These are phyloP conservation scores for Sebastiscus tertius DNA, from an alignment of 2,797 vertebrate species.

Conservation along the genomic window DNA sequence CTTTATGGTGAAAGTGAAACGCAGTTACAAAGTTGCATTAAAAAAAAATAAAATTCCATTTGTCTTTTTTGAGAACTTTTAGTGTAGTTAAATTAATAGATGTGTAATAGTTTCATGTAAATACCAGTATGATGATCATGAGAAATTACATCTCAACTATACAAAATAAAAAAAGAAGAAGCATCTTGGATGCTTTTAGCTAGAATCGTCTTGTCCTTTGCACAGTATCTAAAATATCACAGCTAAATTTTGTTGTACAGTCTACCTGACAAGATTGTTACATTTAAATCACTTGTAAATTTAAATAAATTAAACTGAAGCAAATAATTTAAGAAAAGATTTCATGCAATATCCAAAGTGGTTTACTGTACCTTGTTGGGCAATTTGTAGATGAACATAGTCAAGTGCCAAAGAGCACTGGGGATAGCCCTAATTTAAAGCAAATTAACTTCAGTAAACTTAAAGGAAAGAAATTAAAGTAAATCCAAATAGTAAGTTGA, in stretches of 20 bases:
- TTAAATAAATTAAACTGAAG: constrained; percentile 47
- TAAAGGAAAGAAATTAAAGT: constrained; percentile 83
- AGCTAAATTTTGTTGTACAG: constrained; percentile 59
- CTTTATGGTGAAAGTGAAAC: constrained; percentile 77
- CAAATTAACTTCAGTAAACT: constrained; percentile 84
- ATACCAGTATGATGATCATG: constrained; percentile 68
- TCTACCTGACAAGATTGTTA: constrained; percentile 30
- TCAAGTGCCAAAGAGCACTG: constrained; percentile 85
- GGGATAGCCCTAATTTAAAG: constrained; percentile 81
- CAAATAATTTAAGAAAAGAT: constrained; percentile 59
- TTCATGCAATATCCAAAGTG: constrained; percentile 77
- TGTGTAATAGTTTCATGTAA: constrained; percentile 77
- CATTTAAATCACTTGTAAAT: constrained; percentile 69
- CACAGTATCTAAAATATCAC: constrained; percentile 65
- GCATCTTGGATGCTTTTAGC: constrained; percentile 70
- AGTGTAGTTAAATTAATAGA: constrained; percentile 76
- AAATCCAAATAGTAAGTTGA: constrained; percentile 79
- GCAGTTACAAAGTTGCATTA: constrained; percentile 68
- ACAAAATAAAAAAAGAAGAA: constrained; percentile 39
- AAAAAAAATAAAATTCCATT: constrained; percentile 60
- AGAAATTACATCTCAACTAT: constrained; percentile 61
- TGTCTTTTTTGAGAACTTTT: constrained; percentile 72
- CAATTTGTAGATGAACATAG: constrained; percentile 84
- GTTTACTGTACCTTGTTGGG: constrained; percentile 87
- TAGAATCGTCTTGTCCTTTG: constrained; percentile 75